Base-by-base conservation (phyloP, 1,140 invertebrate genomes). In the Liolophura sinensis region DNA sequence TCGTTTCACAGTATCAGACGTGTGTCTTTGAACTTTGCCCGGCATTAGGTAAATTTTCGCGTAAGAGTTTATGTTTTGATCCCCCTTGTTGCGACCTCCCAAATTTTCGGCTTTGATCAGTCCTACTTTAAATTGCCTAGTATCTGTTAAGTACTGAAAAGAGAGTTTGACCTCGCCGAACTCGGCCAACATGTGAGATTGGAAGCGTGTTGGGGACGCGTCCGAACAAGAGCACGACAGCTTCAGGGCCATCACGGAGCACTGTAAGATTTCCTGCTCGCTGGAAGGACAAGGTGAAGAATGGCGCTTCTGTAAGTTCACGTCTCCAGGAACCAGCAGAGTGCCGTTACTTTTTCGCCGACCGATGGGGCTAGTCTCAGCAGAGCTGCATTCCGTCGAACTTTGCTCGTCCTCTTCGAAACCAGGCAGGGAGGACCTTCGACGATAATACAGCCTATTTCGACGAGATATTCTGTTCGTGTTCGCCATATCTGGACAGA, bases 111-210 rank as follows among this genome's bases (percentile, higher is more conserved):
- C 79, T 58, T 72, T 73, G 12, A 82, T 78, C 5, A 82, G 51
- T 20, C 73, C 65, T 1, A 80, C 73, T 71, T 79, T 80, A 0
- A 82, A 70, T 48, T 78, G 62, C 60, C 71, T 73, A 12, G 74
- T 72, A 47, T 76, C 69, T 18, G 75, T 73, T 24, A 77, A 65
- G 62, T 78, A 81, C 47, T 79, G 77, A 62, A 82, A 78, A 31
- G 78, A 78, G 62, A 82, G 79, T 65, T 82, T 82, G 0, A 81
- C 55, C 60, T 82, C 81, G 0, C 81, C 81, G 27, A 76, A 60
- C 64, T 78, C 74, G 1, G 79, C 75, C 48, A 72, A 31, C 40
- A 70, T 47, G 20, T 69, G 60, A 40, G 49, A 49, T 24, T 54
- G 31, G 49, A 49, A 40, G 14, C 40, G 25, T 15, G 25, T 46